phyloP scores from a whole-genome alignment of 2,113 vertebrate genomes.

The Cyanistes caeruleus region DNA sequence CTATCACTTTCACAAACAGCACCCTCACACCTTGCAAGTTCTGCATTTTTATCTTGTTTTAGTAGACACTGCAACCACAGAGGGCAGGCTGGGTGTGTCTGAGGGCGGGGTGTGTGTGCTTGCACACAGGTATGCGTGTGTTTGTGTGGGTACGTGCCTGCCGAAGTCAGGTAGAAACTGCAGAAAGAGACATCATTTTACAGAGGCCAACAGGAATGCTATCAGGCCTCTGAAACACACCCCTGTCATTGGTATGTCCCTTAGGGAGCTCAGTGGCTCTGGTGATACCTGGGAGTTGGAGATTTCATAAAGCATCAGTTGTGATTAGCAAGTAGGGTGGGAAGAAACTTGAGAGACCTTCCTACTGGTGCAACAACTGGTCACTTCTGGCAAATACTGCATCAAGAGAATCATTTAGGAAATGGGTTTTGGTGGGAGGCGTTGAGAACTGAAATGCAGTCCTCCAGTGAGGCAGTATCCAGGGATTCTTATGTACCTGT shows the following conservation, averaged over 20 bases:
- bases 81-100: background rate
- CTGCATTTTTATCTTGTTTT: background rate
- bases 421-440: background rate
- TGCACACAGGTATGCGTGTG: accelerated
- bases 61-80: background rate
- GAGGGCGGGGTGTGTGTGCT: accelerated
- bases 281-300: background rate
- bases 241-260: background rate
- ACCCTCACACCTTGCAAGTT: background rate
- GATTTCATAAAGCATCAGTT: background rate
- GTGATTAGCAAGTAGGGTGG: background rate
- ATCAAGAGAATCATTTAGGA: background rate
- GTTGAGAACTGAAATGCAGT: background rate
- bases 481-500: background rate
- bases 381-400: background rate
- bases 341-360: background rate
- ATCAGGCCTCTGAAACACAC: background rate
- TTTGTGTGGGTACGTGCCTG: background rate
- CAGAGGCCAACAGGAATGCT: background rate
- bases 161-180: background rate
- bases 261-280: background rate
- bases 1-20: background rate
- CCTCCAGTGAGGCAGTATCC: background rate
- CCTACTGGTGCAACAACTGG: background rate
- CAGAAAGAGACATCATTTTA: background rate